Evolutionary conservation across 2,797 vertebrate species (phyloP), one percentile per base, ranked within the genome.

Genomic region (Sciurus vulgaris): DNA sequence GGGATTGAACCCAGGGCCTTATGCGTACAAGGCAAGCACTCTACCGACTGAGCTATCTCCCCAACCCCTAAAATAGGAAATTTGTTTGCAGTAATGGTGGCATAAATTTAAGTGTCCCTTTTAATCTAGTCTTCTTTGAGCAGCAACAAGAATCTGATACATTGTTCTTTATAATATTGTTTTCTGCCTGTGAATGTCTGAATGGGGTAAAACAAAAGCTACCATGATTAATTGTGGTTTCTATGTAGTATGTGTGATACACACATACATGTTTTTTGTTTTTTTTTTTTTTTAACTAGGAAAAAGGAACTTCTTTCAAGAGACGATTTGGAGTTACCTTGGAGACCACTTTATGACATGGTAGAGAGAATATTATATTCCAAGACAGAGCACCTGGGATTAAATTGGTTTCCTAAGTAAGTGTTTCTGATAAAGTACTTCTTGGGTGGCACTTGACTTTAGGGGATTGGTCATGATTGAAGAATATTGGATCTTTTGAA

Each of bases 321-420:
- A 97, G 99, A 99, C 92, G 99, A 99, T 97, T 98, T 99, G 94
- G 99, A 99, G 98, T 99, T 99, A 98, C 99, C 99, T 20, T 99
- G 99, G 99, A 98, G 99, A 98, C 99, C 99, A 1, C 98, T 99
- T 96, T 99, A 99, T 95, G 99, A 99, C 97, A 99, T 99, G 97
- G 96, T 99, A 81, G 99, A 99, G 98, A 99, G 99, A 98, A 99
- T 99, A 97, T 99, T 99, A 26, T 99, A 99, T 97, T 99, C 99
- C 73, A 99, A 99, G 98, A 99, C 99, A 0, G 99, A 99, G 97
- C 99, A 99, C 97, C 99, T 99, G 93, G 99, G 99, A 96, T 99
- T 99, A 97, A 99, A 99, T 98, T 99, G 99, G 99, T 99, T 99
- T 98, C 99, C 99, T 93, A 99, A 99, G 99, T 99, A 99, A 98